phyloP scores from a whole-genome alignment of 2,113 vertebrate species.

The Dolichotis patagonum region DNA sequence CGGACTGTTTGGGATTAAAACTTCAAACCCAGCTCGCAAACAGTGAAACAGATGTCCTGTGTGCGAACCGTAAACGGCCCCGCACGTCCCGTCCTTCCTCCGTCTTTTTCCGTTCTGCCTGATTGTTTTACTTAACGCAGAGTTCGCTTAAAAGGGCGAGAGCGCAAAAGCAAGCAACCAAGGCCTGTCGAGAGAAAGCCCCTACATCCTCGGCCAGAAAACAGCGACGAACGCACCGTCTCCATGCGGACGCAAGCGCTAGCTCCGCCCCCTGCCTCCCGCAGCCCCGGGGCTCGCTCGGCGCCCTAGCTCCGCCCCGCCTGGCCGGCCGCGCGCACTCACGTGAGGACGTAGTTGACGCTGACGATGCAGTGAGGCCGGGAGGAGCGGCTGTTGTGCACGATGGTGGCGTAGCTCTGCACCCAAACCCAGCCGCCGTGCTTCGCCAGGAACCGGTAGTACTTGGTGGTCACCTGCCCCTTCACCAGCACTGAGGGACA shows the following conservation, averaged over 20 bases:
- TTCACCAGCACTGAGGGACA: constrained; percentile 94
- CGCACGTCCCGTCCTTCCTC: constrained; percentile 67
- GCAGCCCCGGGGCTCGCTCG: too few species aligned
- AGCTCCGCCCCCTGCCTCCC: too few species aligned
- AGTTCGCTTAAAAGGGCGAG: constrained; percentile 75
- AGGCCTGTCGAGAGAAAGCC: constrained; percentile 68
- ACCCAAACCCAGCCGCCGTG: constrained; percentile 99
- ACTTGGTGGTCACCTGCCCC: constrained; percentile 98
- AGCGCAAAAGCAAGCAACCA: constrained; percentile 67
- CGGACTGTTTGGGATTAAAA: constrained; percentile 91
- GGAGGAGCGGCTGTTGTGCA: constrained; percentile 98
- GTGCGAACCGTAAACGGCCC: constrained; percentile 88
- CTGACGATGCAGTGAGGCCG: constrained; percentile 99
- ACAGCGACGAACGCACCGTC: constrained; percentile 66
- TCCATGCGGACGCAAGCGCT: constrained; percentile 79
- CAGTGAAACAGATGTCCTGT: constrained; percentile 92
- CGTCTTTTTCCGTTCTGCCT: constrained; percentile 59
- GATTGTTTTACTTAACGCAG: constrained; percentile 86
- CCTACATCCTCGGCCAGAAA: constrained; percentile 81
- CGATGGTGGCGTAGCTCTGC: constrained; percentile 98
- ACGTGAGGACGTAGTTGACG: constrained; percentile 99
- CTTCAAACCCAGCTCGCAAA: constrained; percentile 90
- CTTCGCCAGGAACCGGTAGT: constrained; percentile 97
- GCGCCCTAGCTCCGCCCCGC: too few species aligned
- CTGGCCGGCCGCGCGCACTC: constrained; percentile 83